Conservation (phyloP, 1,140 invertebrate genomes). For the Drosophila pseudoobscura region DNA sequence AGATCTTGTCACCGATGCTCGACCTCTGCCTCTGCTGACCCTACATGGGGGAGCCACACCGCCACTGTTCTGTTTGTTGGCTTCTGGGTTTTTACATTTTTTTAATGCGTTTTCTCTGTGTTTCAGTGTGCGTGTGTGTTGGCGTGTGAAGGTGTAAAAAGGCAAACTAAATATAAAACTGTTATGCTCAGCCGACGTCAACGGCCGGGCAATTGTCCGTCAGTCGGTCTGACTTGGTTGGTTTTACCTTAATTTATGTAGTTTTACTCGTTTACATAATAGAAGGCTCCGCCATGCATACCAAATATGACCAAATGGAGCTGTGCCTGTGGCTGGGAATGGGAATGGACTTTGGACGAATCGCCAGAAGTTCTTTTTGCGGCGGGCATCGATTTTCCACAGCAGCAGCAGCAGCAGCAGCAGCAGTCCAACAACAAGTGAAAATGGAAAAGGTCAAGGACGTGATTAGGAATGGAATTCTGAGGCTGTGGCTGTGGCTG, state of each 20-base stretch:
- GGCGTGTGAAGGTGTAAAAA: slow-evolving; percentile 76
- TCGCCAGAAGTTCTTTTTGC: slow-evolving; percentile 7
- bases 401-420: slow-evolving; percentile 4
- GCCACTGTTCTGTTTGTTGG: slow-evolving; percentile 68
- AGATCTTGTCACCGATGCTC: neutral
- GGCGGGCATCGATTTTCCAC: slow-evolving; percentile 59
- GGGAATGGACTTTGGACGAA: slow-evolving; percentile 31
- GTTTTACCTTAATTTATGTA: slow-evolving; percentile 66
- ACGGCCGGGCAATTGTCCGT: slow-evolving; percentile 43
- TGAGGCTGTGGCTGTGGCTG: slow-evolving; percentile 3
- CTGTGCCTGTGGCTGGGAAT: neutral
- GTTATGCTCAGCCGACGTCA: slow-evolving; percentile 77
- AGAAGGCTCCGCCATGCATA: slow-evolving; percentile 56
- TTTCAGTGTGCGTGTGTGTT: slow-evolving; percentile 43
- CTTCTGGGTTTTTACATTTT: slow-evolving; percentile 73
- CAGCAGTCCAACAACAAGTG: slow-evolving; percentile 42
- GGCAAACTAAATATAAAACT: slow-evolving; percentile 72
- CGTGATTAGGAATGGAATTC: slow-evolving; percentile 22
- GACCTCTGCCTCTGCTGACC: slow-evolving; percentile 21
- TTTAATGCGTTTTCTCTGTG: slow-evolving; percentile 54
- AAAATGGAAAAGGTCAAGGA: slow-evolving; percentile 72
- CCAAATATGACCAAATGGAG: slow-evolving; percentile 45
- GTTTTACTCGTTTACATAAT: slow-evolving; percentile 65
- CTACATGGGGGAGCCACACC: slow-evolving; percentile 30
- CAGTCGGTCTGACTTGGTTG: slow-evolving; percentile 9